A percentile compares a stretch with the other conserved stretches of the same genome.
phyloP scores from a whole-genome alignment of 2,888 invertebrate species.

The Meiosimyza decipiens region DNA sequence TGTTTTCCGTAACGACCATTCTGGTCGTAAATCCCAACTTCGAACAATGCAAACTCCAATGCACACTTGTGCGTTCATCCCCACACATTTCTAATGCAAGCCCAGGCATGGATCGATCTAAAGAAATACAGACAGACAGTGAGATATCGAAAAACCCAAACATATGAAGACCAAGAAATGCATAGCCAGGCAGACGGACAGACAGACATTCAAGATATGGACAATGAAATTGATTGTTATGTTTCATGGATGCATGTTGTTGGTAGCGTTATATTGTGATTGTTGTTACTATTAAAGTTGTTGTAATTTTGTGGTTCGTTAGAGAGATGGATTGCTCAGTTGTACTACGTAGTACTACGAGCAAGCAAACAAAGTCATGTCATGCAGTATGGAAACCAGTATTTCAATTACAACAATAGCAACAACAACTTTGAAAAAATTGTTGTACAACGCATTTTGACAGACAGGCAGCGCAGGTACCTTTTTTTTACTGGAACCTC shows the following conservation, averaged over 20 bases:
- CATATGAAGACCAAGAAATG: conserved; percentile 47
- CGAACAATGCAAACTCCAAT: too few species aligned
- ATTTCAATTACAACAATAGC: conserved; percentile 41
- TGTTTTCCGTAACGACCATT: too few species aligned
- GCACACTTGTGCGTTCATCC: not conserved
- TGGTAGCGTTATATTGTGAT: not conserved
- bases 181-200: conserved; percentile 51
- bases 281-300: conserved; percentile 27
- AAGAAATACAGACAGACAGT: conserved; percentile 17
- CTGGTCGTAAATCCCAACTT: too few species aligned
- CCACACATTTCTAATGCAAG: conserved; percentile 7
- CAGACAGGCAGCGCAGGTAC: conserved; percentile 57
- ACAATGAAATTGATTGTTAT: conserved; percentile 32
- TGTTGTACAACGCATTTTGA: conserved; percentile 59
- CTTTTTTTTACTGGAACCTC: conserved; percentile 43
- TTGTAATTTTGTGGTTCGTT: conserved; percentile 38
- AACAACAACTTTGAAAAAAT: conserved; percentile 37
- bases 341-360: conserved; percentile 43
- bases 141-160: conserved; percentile 44
- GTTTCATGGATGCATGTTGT: conserved; percentile 8
- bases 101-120: not conserved
- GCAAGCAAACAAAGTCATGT: conserved; percentile 36
- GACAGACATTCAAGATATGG: conserved; percentile 36
- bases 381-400: conserved; percentile 35
- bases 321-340: conserved; percentile 31